Conservation (phyloP, 2,888 invertebrate genomes). For the Chrysodeixis includens region DNA sequence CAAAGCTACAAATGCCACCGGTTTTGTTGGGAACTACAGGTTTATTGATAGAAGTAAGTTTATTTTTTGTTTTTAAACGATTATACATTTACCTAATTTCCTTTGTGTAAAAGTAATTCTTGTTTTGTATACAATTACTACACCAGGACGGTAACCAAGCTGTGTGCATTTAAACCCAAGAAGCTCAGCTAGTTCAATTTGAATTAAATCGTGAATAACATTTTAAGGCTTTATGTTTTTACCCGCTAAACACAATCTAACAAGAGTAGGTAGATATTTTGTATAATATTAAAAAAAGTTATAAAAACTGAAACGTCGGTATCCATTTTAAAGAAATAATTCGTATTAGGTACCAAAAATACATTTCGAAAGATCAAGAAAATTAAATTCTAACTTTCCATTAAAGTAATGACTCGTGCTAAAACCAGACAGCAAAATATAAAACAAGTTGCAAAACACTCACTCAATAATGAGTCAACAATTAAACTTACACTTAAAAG, state of each 20-base stretch:
- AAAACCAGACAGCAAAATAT: conserved; percentile 7
- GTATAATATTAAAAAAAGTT: background rate
- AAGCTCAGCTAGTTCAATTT: too few relatives aligned
- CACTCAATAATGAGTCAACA: conserved; percentile 27
- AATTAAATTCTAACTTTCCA: conserved; percentile 9
- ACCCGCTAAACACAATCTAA: too few relatives aligned
- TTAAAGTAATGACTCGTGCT: conserved; percentile 16
- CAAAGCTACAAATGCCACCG: conserved; percentile 88
- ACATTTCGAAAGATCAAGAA: background rate
- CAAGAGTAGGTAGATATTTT: background rate
- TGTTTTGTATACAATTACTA: too few relatives aligned
- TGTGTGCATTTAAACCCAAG: too few relatives aligned
- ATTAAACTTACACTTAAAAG: conserved; percentile 29
- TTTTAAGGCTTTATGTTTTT: too few relatives aligned
- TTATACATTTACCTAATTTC: too few relatives aligned
- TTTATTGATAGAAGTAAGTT: conserved; percentile 94
- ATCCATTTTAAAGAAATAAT: background rate
- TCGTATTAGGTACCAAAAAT: background rate
- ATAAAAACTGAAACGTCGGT: background rate
- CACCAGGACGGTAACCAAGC: too few relatives aligned
- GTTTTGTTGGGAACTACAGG: conserved; percentile 93
- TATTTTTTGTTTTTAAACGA: too few relatives aligned
- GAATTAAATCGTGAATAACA: too few relatives aligned
- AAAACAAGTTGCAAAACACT: conserved; percentile 26
- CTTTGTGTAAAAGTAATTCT: too few relatives aligned